These are phyloP conservation scores for Cyanistes caeruleus DNA, from an alignment of 2,113 vertebrate species.

Conservation along the genomic window DNA sequence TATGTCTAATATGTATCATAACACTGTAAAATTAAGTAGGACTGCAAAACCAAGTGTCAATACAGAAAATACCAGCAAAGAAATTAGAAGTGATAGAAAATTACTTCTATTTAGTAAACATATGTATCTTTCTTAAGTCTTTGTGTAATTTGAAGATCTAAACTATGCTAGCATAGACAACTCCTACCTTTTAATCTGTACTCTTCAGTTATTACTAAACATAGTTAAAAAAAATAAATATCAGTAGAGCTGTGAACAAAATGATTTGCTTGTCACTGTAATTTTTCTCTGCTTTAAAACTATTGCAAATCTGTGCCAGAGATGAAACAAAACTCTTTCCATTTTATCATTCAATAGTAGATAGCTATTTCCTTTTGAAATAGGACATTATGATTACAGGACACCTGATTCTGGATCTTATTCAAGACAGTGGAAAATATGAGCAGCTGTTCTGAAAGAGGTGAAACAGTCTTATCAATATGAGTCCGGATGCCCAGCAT, in stretches of 20 bases:
- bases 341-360: not conserved
- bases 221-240: not conserved
- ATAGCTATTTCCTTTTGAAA: not conserved
- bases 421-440: not conserved
- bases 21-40: not conserved
- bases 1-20: not conserved
- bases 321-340: not conserved
- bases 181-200: not conserved
- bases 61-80: not conserved
- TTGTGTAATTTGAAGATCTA: not conserved
- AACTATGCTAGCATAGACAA: not conserved
- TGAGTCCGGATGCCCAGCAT: rapidly evolving
- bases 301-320: not conserved
- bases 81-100: not conserved
- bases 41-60: not conserved
- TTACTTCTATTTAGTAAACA: not conserved
- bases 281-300: not conserved
- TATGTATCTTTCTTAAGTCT: not conserved
- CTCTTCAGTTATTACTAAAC: not conserved
- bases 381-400: not conserved
- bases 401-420: not conserved
- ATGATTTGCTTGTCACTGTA: not conserved
- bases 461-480: not conserved
- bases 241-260: not conserved
- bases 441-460: not conserved